Evolutionary conservation across 2,113 vertebrate species (phyloP), one percentile per base, ranked within the genome.

Genomic region (Hippopotamus amphibius): DNA sequence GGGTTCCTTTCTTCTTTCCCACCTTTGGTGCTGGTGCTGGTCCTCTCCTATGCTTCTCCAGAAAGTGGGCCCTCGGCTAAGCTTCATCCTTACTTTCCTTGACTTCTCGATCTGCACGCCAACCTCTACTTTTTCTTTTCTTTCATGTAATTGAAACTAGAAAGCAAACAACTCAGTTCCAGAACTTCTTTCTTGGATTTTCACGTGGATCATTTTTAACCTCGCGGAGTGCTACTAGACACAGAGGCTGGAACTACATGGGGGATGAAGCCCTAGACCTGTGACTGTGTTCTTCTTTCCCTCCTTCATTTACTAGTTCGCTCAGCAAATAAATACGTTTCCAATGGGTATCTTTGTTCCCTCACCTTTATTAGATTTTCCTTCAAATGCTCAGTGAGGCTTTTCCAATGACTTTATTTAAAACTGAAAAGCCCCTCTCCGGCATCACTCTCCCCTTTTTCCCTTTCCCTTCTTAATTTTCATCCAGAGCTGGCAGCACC

Each of bases 221-320:
- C 14, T 33, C 21, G 46, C 4, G 4, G 48, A 19, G 28, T 33
- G 28, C 43, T 65, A 4, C 21, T 14, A 21, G 74, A 4, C 17
- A 68, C 2, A 0, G 26, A 65, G 59, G 9, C 16, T 65, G 57
- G 26, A 43, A 24, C n/a, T 19, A 19, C 4, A 8, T 3, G 14
- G 22, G 0, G 17, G 46, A 76, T 2, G 0, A 22, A 76, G 59
- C 19, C 2, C 57, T 33, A 5, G 24, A 24, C 46, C 57, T 55
- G 69, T 6, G 10, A 17, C 9, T 14, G 9, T 0, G 26, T 3
- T 37, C 37, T 53, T 19, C 43, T 17, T n/a, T 76, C n/a, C 11
- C n/a, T 16, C 6, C 8, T 57, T 63, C 33, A 33, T 43, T 53
- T 37, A 26, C 57, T 43, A 33, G 26, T 65, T 72, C 46, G 41